Evolutionary conservation across 2,113 vertebrate species (phyloP), one percentile per base, ranked within the genome.

Genomic region (Daboia siamensis): DNA sequence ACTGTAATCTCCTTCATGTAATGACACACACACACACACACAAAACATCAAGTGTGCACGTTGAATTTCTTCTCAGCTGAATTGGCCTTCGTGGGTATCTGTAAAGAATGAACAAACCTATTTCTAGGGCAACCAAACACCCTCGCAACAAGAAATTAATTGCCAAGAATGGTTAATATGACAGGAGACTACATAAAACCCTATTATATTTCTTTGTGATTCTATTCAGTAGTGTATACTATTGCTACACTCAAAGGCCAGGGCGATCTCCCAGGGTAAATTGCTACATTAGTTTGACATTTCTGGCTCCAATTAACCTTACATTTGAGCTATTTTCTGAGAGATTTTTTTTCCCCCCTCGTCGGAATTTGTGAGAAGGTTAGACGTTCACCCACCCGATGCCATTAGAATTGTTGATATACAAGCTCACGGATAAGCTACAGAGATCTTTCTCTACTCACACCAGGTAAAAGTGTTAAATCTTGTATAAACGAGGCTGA

Each of bases 291-390:
- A 97, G 98, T 98, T 98, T 98, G 98, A 98, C 98, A 98, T 98
- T 98, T 98, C 97, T 98, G 97, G 96, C 98, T 98, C 97, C 98
- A 98, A 98, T 98, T 98, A 98, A 98, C 98, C 98, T 98, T 98
- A 98, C 97, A 97, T 98, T 97, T 97, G 97, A 97, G 97, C 97
- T 98, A 97, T 97, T 97, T 98, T 98, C 97, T 0, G 9, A 97
- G 97, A 94, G 94, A 93, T 94, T 93, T 95, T 96, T 97, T 97
- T 96, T 44, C 6, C 17, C 26, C 44, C 51, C 46, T 87, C 54
- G 33, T 64, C 92, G 86, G 96, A 97, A 97, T 97, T 96, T 97
- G 96, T 69, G 91, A 98, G 97, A 97, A 98, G 97, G 96, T 97
- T 98, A 95, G 96, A 80, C 1, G 92, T 96, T 96, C 96, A 96